Conservation (phyloP, 2,888 invertebrate genomes). For the Acrobeloides nanus region DNA sequence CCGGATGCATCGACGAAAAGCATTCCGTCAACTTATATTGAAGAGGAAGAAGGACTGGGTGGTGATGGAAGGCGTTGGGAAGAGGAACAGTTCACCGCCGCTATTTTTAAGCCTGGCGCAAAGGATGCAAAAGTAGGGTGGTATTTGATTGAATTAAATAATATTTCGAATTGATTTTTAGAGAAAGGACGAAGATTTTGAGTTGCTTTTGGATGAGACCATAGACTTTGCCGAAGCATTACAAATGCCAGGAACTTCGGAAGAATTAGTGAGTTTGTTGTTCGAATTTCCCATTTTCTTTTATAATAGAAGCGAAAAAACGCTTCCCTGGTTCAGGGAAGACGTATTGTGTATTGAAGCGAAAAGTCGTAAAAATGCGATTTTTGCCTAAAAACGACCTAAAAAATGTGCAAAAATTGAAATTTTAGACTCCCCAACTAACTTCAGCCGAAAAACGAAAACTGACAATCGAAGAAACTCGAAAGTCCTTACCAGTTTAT, state of each 20-base stretch:
- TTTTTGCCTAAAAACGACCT: too few species aligned
- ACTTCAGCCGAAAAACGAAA: constrained; percentile 42
- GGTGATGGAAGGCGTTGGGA: constrained; percentile 80
- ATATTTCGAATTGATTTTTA: constrained; percentile 15
- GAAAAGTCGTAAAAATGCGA: too few species aligned
- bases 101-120: constrained; percentile 84
- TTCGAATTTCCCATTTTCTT: too few species aligned
- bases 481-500: constrained; percentile 83
- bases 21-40: constrained; percentile 32
- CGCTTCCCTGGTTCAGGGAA: too few species aligned
- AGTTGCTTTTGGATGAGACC: constrained; percentile 80
- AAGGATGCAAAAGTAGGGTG: constrained; percentile 61
- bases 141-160: neutral
- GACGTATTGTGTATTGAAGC: too few species aligned
- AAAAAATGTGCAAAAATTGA: too few species aligned
- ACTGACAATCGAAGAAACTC: constrained; percentile 76
- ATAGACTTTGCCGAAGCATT: constrained; percentile 85
- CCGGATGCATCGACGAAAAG: constrained; percentile 37
- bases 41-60: constrained; percentile 55
- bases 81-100: constrained; percentile 76
- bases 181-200: constrained; percentile 70
- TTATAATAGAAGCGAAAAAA: too few species aligned
- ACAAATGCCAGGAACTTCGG: constrained; percentile 58
- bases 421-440: too few species aligned
- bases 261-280: constrained; percentile 30